Evolutionary conservation across 2,113 vertebrate genomes (phyloP), one percentile per base, ranked within the genome.

Genomic region (Nerophis ophidion): DNA sequence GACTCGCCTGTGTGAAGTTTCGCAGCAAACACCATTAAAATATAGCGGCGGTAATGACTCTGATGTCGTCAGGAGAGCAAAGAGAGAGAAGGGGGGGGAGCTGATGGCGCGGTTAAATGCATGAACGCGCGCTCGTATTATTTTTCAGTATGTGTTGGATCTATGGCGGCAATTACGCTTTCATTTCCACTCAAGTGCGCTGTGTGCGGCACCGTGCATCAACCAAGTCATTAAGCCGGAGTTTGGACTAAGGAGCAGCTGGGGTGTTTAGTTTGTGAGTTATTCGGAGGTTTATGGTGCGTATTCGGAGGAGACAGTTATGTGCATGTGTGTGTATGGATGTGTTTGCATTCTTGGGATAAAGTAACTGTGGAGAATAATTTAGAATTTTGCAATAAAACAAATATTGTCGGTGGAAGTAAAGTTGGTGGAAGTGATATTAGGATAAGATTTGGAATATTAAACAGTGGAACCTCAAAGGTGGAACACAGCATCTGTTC

Each of bases 51-150:
- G 77, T 83, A 85, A 85, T 86, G 83, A 87, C 79, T 79, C 57
- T 65, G 76, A 72, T 76, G 74, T 78, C 63, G 73, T 76, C 75
- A 81, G 74, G 78, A 81, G 54, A 56, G 40, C 38, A 42, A n/a
- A 17, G 38, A 42, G 4, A 54, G 52, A 44, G 40, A 44, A 12
- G 40, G 40, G 40, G 74, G 72, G 75, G 68, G 72, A 74, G 76
- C 71, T 79, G 77, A 82, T 87, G 76, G 79, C 68, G 81, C 72
- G 83, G 80, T 86, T 86, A 85, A 89, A 89, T 89, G 85, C 84
- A 84, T 87, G 85, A 84, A 83, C 74, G 87, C 82, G 17, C 84
- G 75, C 70, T 80, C 83, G 78, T 84, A 77, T 85, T 85, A 83
- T 86, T 87, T 44, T 88, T 74, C 80, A 76, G 64, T 78, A 71